phyloP scores from a whole-genome alignment of 2,797 vertebrate species.

The Bradypus variegatus region DNA sequence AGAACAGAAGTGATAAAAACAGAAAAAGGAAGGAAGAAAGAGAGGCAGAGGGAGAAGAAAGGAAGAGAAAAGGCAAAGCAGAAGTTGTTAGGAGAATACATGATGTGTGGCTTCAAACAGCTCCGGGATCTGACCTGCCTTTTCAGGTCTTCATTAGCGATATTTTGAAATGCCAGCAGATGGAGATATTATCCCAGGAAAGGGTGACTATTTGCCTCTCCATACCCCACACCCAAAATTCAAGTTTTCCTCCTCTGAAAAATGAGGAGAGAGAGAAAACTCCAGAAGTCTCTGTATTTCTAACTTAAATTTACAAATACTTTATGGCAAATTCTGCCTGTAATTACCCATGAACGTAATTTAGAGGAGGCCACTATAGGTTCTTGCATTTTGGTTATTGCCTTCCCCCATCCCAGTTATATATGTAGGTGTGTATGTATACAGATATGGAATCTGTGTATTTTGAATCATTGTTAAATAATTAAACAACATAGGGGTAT shows the following conservation, averaged over 20 bases:
- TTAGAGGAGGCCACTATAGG: background rate
- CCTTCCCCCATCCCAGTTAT: background rate
- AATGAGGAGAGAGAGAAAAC: background rate
- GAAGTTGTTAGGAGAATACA: background rate
- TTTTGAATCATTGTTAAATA: conserved; percentile 3
- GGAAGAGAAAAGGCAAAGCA: background rate
- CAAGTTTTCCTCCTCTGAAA: background rate
- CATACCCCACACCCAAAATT: background rate
- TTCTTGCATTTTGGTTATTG: background rate
- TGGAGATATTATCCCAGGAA: conserved; percentile 42
- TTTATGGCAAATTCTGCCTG: background rate
- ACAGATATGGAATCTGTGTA: background rate
- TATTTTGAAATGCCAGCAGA: conserved; percentile 53
- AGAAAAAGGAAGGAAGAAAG: background rate
- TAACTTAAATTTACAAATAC: conserved; percentile 1
- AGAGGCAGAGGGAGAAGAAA: background rate
- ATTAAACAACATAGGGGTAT: background rate
- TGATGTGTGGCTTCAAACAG: background rate
- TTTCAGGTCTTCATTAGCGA: background rate
- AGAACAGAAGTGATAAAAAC: background rate
- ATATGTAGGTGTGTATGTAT: background rate
- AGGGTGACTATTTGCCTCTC: background rate
- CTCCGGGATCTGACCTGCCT: background rate
- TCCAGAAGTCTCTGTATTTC: background rate
- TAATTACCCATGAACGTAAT: background rate